A percentile compares a stretch with the other conserved stretches of the same genome.
phyloP scores from a whole-genome alignment of 2,888 invertebrate genomes.

The Heteromurus nitidus region DNA sequence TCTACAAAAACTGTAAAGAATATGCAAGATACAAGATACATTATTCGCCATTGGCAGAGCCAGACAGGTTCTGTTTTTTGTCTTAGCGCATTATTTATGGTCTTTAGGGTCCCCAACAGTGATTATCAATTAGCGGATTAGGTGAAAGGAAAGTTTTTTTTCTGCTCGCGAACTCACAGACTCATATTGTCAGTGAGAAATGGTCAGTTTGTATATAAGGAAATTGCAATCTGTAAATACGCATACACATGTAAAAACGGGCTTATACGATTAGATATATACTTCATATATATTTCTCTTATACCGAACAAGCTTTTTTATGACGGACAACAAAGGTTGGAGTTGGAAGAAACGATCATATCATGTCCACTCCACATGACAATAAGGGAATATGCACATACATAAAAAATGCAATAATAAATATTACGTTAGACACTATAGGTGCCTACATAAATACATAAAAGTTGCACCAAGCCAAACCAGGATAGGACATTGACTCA shows the following conservation, averaged over 20 bases:
- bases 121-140: constrained; percentile 44
- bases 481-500: constrained; percentile 27
- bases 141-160: constrained; percentile 27
- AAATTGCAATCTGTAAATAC: neutral
- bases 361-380: neutral
- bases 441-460: too few relatives aligned
- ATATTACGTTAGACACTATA: too few relatives aligned
- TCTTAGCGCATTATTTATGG: constrained; percentile 33
- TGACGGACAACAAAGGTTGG: neutral
- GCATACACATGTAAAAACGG: too few relatives aligned
- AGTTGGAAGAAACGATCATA: too few relatives aligned
- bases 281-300: constrained; percentile 2
- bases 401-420: too few relatives aligned
- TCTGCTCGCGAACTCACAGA: too few relatives aligned
- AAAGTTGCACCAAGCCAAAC: too few relatives aligned
- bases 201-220: too few relatives aligned
- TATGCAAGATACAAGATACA: too few relatives aligned
- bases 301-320: neutral
- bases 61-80: constrained; percentile 36
- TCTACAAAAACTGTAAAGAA: too few relatives aligned
- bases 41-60: constrained; percentile 28
- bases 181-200: too few relatives aligned
- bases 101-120: constrained; percentile 15
- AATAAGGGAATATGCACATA: neutral
- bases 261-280: neutral